phyloP scores from a whole-genome alignment of 2,888 invertebrate species.

The Bembecia ichneumoniformis region DNA sequence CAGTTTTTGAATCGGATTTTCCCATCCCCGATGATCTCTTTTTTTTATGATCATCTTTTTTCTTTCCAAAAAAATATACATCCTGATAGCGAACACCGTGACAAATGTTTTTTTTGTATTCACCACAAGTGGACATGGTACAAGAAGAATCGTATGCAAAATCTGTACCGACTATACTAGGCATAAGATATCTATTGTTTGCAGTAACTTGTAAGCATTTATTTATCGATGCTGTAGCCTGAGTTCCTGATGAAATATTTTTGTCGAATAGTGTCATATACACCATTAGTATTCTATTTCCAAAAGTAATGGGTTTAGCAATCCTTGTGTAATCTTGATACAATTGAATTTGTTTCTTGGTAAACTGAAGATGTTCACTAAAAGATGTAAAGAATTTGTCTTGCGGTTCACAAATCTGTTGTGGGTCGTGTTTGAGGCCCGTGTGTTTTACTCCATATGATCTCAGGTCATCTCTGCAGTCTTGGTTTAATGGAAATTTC shows the following conservation, averaged over 20 bases:
- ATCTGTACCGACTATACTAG: slow-evolving; percentile 7
- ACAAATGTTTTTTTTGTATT: slow-evolving; percentile 10
- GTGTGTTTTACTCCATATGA: too few relatives aligned
- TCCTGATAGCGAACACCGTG: slow-evolving; percentile 26
- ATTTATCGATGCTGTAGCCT: slow-evolving; percentile 60
- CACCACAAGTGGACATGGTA: slow-evolving; percentile 14
- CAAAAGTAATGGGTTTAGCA: slow-evolving; percentile 15
- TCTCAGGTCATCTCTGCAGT: slow-evolving; percentile 6
- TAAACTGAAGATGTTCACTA: too few relatives aligned
- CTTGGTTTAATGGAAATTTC: slow-evolving; percentile 40
- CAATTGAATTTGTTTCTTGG: neutral
- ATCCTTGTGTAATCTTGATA: too few relatives aligned
- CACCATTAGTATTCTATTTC: slow-evolving; percentile 35
- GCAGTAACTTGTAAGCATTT: slow-evolving; percentile 49
- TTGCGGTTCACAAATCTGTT: too few relatives aligned
- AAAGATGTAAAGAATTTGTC: too few relatives aligned
- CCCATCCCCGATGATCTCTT: slow-evolving; percentile 38
- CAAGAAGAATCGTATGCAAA: slow-evolving; percentile 22
- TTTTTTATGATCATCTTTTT: slow-evolving; percentile 21
- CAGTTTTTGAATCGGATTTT: slow-evolving; percentile 17
- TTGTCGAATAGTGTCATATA: slow-evolving; percentile 46
- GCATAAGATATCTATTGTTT: neutral
- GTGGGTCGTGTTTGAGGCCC: too few relatives aligned
- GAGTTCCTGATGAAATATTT: slow-evolving; percentile 37
- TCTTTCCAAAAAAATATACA: slow-evolving; percentile 45